Evolutionary conservation across 2,113 vertebrate genomes (phyloP).

Genomic region (Paraplagusia blochii): DNA sequence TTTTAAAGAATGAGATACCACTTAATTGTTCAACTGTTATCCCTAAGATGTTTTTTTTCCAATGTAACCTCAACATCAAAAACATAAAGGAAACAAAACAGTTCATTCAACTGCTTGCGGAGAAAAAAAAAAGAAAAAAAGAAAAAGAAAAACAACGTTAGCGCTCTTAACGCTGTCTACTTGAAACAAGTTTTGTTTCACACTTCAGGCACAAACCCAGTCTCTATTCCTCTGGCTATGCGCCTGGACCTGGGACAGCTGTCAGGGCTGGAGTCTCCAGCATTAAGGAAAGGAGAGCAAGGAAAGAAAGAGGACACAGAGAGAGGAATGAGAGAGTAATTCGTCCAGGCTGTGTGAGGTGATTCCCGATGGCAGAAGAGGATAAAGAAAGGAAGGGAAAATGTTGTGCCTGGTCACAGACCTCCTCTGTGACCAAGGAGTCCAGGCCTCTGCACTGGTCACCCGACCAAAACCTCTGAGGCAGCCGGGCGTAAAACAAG

Average conservation of each 20-base stretch:
- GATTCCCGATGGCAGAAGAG: conserved; percentile 64
- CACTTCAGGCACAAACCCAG: conserved; percentile 62
- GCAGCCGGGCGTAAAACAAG: conserved; percentile 70
- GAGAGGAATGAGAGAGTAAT: conserved; percentile 38
- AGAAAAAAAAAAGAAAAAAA: conserved; percentile 36
- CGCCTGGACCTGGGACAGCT: conserved; percentile 65
- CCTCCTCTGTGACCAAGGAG: conserved; percentile 67
- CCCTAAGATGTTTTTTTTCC: background rate
- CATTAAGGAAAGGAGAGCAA: conserved; percentile 48
- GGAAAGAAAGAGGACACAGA: conserved; percentile 38
- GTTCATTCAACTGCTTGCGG: too few species aligned
- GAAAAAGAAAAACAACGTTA: conserved; percentile 36
- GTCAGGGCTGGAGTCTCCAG: conserved; percentile 58
- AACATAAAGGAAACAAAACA: too few species aligned
- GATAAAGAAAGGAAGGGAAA: conserved; percentile 50
- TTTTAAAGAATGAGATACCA: conserved; percentile 16
- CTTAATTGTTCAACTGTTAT: conserved; percentile 4
- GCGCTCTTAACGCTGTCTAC: conserved; percentile 39
- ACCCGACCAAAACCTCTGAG: conserved; percentile 52
- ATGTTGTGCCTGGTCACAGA: conserved; percentile 73
- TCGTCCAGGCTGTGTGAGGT: conserved; percentile 56
- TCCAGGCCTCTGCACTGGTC: conserved; percentile 62
- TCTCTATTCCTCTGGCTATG: conserved; percentile 57
- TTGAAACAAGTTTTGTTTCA: conserved; percentile 59
- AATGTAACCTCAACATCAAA: too few species aligned